Evolutionary conservation across 2,888 invertebrate species (phyloP).

Genomic region (Seira ritae): DNA sequence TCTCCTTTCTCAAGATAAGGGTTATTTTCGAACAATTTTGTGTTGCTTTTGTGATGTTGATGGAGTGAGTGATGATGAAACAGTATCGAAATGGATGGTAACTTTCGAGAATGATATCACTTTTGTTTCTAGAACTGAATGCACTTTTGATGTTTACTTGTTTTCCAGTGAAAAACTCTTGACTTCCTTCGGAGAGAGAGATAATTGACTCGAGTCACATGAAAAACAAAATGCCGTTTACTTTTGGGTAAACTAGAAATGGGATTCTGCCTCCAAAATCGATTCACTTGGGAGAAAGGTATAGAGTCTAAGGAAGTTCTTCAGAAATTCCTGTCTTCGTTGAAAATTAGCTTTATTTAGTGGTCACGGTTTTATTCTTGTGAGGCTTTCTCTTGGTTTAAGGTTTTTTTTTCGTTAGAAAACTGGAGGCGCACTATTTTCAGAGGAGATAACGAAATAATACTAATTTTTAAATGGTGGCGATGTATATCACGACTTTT

Average conservation of each 20-base stretch:
- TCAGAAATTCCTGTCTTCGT: no score
- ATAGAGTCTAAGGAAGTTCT: no score
- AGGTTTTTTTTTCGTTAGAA: background rate
- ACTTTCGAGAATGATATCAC: background rate
- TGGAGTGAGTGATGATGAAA: background rate
- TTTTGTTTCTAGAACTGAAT: background rate
- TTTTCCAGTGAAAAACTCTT: background rate
- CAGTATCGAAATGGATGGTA: background rate
- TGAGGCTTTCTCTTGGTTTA: slow-evolving; percentile 1
- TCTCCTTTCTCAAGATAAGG: background rate
- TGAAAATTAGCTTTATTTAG: no score
- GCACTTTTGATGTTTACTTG: slow-evolving; percentile 10
- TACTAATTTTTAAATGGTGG: background rate
- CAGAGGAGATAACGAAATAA: background rate
- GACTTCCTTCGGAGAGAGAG: background rate
- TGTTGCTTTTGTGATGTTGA: no score
- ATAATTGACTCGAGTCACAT: no score
- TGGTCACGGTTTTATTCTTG: no score
- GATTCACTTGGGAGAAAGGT: no score
- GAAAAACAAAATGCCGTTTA: no score
- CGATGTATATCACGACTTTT: background rate
- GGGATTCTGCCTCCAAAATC: no score
- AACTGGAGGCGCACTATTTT: background rate
- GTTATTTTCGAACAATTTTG: background rate
- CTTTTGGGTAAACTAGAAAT: no score